Base-by-base conservation (phyloP, 30 jellyfish, hydroid and myxozoan species). In the Morbakka virulenta region DNA sequence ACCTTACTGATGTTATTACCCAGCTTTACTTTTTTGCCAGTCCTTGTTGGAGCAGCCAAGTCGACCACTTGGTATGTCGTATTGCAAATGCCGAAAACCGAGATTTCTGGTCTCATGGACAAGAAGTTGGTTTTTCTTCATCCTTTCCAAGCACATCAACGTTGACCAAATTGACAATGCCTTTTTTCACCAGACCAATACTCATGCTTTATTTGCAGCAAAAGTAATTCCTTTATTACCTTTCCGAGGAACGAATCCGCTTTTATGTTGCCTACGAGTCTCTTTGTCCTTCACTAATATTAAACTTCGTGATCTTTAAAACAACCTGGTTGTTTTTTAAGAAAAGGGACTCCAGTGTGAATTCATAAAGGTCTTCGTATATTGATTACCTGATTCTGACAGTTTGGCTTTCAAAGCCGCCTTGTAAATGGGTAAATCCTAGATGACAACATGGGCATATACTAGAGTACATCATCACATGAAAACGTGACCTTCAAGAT, bases 271-370 rank as follows among this genome's bases (percentile, higher is more conserved):
- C n/a, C n/a, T n/a, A n/a, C n/a, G n/a, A n/a, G n/a, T n/a, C n/a
- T n/a, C n/a, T n/a, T n/a, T n/a, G n/a, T n/a, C n/a, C n/a, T n/a
- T n/a, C n/a, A n/a, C n/a, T n/a, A n/a, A n/a, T n/a, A n/a, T n/a
- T n/a, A n/a, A n/a, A n/a, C n/a, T n/a, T n/a, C n/a, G n/a, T n/a
- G n/a, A n/a, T n/a, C n/a, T n/a, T 41, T 79, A 83, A 25, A 32
- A 83, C 36, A 17, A 69, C 95, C 35, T 83, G 47, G 35, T 72
- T 73, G 64, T 73, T 83, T 47, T 32, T 67, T 63, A 72, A 22
- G 68, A 83, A 50, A 72, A 72, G 95, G 69, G 74, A 61, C 73
- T 83, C 95, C 0, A 83, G 66, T 6, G 87, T 74, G 81, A 82
- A 31, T 72, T 83, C 65, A 83, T 29, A 29, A 64, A 78, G 28